Conservation (phyloP, 1,140 invertebrate genomes). For the Drosophila sproati region DNA sequence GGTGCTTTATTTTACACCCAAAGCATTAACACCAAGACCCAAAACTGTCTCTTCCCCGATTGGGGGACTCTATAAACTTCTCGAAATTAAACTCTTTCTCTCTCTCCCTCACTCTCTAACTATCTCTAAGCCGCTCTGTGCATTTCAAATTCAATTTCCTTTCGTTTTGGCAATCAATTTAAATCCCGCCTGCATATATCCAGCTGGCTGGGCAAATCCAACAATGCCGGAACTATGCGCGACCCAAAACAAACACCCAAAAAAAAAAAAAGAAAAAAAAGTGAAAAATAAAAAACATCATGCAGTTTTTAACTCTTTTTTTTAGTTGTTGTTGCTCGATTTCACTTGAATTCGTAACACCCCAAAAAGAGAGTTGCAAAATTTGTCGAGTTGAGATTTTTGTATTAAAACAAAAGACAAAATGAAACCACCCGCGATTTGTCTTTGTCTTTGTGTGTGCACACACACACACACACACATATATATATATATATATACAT, state of each 20-base stretch:
- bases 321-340: constrained; percentile 54
- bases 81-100: background rate
- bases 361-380: constrained; percentile 58
- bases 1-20: background rate
- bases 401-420: constrained; percentile 72
- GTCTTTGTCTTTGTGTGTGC: constrained; percentile 36
- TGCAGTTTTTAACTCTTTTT: constrained; percentile 70
- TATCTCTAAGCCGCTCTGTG: no score
- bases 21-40: background rate
- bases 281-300: constrained; percentile 49
- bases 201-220: constrained; percentile 46
- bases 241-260: constrained; percentile 61
- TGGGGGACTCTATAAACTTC: constrained; percentile 9
- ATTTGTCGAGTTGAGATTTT: constrained; percentile 57
- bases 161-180: constrained; percentile 76
- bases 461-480: constrained; percentile 18
- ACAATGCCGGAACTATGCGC: constrained; percentile 74
- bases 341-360: constrained; percentile 82
- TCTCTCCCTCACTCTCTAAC: no score
- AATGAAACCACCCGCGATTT: constrained; percentile 79
- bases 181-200: constrained; percentile 54
- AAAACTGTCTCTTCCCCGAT: background rate
- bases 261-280: constrained; percentile 31
- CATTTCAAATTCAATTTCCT: constrained; percentile 76
- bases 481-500: constrained; percentile 8